Base-by-base conservation (phyloP, 2,113 vertebrate species). In the Verasper variegatus region DNA sequence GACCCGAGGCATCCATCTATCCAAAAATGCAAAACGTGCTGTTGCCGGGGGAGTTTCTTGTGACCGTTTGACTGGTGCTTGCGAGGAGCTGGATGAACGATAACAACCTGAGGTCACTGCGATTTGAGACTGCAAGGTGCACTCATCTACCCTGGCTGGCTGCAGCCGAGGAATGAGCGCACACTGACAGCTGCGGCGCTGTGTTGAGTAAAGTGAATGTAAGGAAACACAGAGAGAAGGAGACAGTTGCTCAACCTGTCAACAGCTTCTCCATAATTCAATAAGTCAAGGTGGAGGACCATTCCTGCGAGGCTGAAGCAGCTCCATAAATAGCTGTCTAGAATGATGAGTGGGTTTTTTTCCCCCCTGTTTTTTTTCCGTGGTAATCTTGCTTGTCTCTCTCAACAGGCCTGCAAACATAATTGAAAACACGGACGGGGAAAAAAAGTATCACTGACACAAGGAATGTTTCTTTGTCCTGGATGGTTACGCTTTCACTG, bases 381-480 rank as follows among this genome's bases (percentile, higher is more conserved):
- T 42, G 71, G 70, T 90, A 88, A 88, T 92, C 89, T 91, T 78
- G 68, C 79, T 83, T 64, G 74, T 90, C 88, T 94, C 93, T 93
- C 87, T 94, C 93, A 94, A 92, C 93, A 88, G 78, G 83, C 78
- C 83, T 37, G 69, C 89, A 37, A 89, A 83, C 64, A 80, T 92
- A 91, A 93, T 90, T 91, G 87, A 93, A 93, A 91, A 91, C 88
- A 86, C 58, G 75, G 68, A 78, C 81, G 54, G 85, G 86, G 84
- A 89, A 57, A 90, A 90, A 90, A 81, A 87, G 85, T 85, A 87
- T 82, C 82, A 86, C 80, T 91, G 87, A 91, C 86, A 85, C 76
- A 47, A 92, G 91, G 92, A 94, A 94, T 94, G 91, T 85, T 52
- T 83, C 86, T 90, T 90, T 91, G 91, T 92, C 88, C 83, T 62